Percentiles rank a stretch among this genome's conserved stretches.
phyloP scores from a whole-genome alignment of 2,888 invertebrate genomes.

The Calliopum simillimum region DNA sequence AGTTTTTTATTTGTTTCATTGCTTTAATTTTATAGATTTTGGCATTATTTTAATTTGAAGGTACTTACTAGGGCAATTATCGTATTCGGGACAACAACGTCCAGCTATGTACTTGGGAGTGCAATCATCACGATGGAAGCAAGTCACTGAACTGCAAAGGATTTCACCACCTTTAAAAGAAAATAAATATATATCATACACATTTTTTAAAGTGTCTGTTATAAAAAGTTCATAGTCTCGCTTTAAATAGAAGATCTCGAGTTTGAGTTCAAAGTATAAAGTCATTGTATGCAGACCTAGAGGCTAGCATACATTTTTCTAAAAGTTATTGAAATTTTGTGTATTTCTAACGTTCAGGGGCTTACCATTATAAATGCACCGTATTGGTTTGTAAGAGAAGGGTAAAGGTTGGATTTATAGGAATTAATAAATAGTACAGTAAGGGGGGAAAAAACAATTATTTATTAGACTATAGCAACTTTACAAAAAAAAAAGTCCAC shows the following conservation, averaged over 20 bases:
- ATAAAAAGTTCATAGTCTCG: conserved; percentile 7
- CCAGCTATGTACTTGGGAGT: conserved; percentile 78
- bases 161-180: conserved; percentile 74
- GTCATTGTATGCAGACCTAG: too few relatives aligned
- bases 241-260: neutral
- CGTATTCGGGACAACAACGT: conserved; percentile 84
- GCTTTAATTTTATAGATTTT: neutral
- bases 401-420: too few relatives aligned
- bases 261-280: too few relatives aligned
- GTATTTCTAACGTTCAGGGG: too few relatives aligned
- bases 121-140: conserved; percentile 82
- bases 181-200: conserved; percentile 16
- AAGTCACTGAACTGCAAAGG: conserved; percentile 81
- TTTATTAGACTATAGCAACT: too few relatives aligned
- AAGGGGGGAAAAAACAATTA: too few relatives aligned
- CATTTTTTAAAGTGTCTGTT: conserved; percentile 16
- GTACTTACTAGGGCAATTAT: conserved; percentile 79
- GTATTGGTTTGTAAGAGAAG: too few relatives aligned
- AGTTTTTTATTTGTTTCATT: neutral
- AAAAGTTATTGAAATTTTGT: too few relatives aligned
- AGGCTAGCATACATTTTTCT: too few relatives aligned
- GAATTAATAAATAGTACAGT: too few relatives aligned
- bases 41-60: neutral
- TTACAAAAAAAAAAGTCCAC: too few relatives aligned
- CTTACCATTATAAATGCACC: too few relatives aligned